Evolutionary conservation across 1,140 invertebrate species (phyloP), one percentile per base, ranked within the genome.

Genomic region (Lasioglossum albipes): DNA sequence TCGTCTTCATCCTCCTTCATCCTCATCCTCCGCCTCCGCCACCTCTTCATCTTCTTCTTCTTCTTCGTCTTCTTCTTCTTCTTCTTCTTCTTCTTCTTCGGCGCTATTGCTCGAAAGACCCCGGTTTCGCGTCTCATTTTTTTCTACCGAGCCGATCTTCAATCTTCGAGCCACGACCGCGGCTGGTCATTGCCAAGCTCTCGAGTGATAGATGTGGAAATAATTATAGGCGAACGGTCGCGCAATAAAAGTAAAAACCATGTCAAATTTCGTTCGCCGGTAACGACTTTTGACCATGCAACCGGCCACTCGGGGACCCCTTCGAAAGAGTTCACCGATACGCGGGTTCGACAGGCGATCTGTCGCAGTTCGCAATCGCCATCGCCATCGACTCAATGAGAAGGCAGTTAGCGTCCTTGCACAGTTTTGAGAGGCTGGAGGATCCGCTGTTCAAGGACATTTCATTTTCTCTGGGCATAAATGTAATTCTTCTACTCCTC

Each of bases 171-270:
- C 59, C 86, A 77, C 82, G 73, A 79, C 83, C 85, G 76, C 81
- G 62, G 85, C 79, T 78, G 80, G 79, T 86, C 83, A 88, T 87
- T 87, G 87, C 86, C 86, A 77, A 79, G 72, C 81, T 77, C 45
- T 13, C 57, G 81, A 84, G 84, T 93, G 92, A 93, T 93, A 92
- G 91, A 93, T 93, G 91, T 93, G 91, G 87, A 93, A 93, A 93
- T 93, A 93, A 93, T 93, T 93, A 93, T 93, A 92, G 91, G 90
- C 85, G 91, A 92, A 92, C 88, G 87, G 87, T 82, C 88, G 87
- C 87, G 88, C 91, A 92, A 91, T 87, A 91, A 92, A 89, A 93
- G 88, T 91, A 90, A 92, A 90, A 89, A 92, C 89, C 92, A 91
- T 92, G 91, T 93, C 91, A 92, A 91, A 92, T 92, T 93, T 92